Base-by-base conservation (phyloP, 2,797 vertebrate species). In the Rhinichthys osculus region DNA sequence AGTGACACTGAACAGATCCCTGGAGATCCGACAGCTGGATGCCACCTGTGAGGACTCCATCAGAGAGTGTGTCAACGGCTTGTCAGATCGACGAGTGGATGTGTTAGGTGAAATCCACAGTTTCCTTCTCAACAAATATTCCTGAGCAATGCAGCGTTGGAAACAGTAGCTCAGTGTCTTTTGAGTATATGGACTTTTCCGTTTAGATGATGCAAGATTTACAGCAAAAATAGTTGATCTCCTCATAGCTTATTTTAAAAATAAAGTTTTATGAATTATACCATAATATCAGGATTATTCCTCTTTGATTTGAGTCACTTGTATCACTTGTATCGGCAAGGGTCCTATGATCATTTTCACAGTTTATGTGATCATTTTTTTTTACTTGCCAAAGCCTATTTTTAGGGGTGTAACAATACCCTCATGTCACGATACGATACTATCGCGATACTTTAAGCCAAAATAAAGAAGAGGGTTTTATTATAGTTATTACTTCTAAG, bases 11-110 rank as follows among this genome's bases (percentile, higher is more conserved):
- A 90, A 92, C 64, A 87, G 86, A 76, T 94, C 93, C 4, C 88
- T 95, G 85, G 91, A 93, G 85, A 94, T 96, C 88, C 91, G 90
- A 87, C 87, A 93, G 86, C 57, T 96, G 84, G 93, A 95, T 3
- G 94, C 90, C 78, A 91, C 92, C 83, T 90, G 92, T 83, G 94
- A 94, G 85, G 89, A 89, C 35, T 95, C 94, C 66, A 93, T 95
- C 89, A 91, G 89, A 87, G 90, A 91, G 44, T 96, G 95, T 71
- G 85, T 95, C 83, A 72, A 92, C 88, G 92, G 92, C 86, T 91
- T 96, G 73, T 90, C 94, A 2, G 91, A 93, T 83, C 91, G 92
- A 89, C 87, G 88, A 79, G 93, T 95, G 85, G 94, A 95, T 54
- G 85, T 96, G 35, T 91, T 95, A 3, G 93, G 94, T 93, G 70